Evolutionary conservation across 2,888 invertebrate genomes (phyloP).

Genomic region (Eupithecia subumbrata): DNA sequence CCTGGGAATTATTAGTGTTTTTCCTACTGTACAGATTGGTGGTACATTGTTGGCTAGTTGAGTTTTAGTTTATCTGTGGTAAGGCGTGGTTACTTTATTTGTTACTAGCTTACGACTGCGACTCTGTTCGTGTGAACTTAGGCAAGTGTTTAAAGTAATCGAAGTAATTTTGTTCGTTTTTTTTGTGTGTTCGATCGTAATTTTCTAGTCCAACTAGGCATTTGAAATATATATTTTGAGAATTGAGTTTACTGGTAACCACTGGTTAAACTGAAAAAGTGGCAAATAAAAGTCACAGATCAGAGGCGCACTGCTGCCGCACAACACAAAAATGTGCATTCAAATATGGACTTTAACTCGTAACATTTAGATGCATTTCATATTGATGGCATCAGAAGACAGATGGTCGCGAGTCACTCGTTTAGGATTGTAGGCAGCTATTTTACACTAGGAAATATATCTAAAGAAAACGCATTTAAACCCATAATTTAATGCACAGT

Average conservation of each 20-base stretch:
- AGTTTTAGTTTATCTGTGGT: constrained; percentile 23
- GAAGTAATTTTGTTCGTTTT: background rate
- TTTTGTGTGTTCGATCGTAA: background rate
- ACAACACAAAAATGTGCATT: no score
- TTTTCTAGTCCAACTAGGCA: background rate
- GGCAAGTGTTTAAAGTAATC: background rate
- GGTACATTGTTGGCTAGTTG: constrained; percentile 37
- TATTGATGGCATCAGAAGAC: no score
- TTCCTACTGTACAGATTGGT: constrained; percentile 66
- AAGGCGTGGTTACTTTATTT: background rate
- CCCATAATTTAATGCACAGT: background rate
- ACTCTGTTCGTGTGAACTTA: background rate
- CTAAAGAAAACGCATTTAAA: no score
- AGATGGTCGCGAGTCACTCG: no score
- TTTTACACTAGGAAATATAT: no score
- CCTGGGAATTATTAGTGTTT: constrained; percentile 77
- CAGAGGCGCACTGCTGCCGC: no score
- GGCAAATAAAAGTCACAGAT: no score
- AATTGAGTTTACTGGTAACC: no score
- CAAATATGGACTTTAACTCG: no score
- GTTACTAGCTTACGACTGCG: background rate
- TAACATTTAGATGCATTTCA: background rate
- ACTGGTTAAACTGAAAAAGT: no score
- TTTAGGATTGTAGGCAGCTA: no score
- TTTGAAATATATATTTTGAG: background rate